A percentile compares a stretch with the other conserved stretches of the same genome.
Conservation (phyloP, 2,797 vertebrate genomes). For the Sternotherus odoratus region DNA sequence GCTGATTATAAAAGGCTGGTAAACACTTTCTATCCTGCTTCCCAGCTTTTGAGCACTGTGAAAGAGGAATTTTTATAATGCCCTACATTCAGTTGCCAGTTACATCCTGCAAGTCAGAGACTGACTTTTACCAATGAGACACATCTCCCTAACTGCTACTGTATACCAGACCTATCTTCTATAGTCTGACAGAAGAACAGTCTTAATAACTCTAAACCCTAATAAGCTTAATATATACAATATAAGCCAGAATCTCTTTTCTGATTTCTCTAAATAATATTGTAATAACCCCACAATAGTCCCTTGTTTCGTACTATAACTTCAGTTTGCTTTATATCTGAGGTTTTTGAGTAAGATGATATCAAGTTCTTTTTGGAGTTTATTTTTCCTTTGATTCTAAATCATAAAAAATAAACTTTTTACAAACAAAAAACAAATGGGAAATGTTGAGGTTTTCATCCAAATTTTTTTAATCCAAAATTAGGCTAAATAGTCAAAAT, state of each 20-base stretch:
- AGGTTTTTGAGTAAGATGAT: not conserved
- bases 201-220: not conserved
- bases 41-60: not conserved
- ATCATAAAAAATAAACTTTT: not conserved
- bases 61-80: not conserved
- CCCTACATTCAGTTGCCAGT: not conserved
- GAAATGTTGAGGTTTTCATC: not conserved
- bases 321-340: not conserved
- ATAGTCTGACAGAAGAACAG: not conserved
- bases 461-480: not conserved
- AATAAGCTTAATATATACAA: not conserved
- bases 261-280: not conserved
- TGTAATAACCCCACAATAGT: not conserved
- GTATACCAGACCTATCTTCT: rapidly evolving
- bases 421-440: too few relatives aligned
- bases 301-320: not conserved
- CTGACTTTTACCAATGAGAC: not conserved
- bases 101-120: not conserved
- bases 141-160: not conserved
- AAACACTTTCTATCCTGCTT: rapidly evolving
- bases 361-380: rapidly evolving
- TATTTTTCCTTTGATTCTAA: not conserved
- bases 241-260: not conserved
- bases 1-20: not conserved
- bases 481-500: not conserved